Percentiles rank a stretch among this genome's conserved stretches.
Evolutionary conservation across 2,888 invertebrate genomes (phyloP).

Genomic region (Cheilosia urbana): DNA sequence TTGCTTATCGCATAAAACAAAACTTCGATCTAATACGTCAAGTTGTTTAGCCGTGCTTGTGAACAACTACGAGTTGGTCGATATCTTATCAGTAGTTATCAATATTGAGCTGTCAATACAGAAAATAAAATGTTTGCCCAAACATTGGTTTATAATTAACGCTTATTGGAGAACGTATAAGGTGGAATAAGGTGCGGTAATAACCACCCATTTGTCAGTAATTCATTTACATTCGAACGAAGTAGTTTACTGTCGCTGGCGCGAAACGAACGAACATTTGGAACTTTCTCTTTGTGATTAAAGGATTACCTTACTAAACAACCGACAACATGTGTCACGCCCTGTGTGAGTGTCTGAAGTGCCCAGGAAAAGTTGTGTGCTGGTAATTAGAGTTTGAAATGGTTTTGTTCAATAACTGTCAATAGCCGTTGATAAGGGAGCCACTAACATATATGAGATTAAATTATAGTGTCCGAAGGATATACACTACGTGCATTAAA

Average conservation of each 20-base stretch:
- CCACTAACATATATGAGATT: neutral
- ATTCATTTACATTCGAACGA: conserved; percentile 54
- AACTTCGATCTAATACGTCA: neutral
- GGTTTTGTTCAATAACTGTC: neutral
- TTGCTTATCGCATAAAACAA: too few relatives aligned
- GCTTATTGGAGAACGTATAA: conserved; percentile 8
- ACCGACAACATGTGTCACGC: conserved; percentile 79
- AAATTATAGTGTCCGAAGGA: neutral
- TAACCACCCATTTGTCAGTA: conserved; percentile 39
- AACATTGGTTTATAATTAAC: conserved; percentile 33
- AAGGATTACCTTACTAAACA: conserved; percentile 20
- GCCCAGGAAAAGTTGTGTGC: conserved; percentile 81
- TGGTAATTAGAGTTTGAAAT: conserved; percentile 78
- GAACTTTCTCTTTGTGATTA: conserved; percentile 3
- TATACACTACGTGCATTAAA: too few relatives aligned
- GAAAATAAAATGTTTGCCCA: conserved; percentile 34
- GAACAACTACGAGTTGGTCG: conserved; percentile 3
- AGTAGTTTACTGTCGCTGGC: conserved; percentile 8
- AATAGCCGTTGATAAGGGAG: neutral
- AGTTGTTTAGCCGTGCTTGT: conserved; percentile 6
- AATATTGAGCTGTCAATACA: conserved; percentile 10
- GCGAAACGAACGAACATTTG: neutral
- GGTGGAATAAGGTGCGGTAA: conserved; percentile 41
- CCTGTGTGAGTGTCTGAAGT: conserved; percentile 81
- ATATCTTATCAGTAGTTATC: conserved; percentile 39